Percentiles rank a stretch among this genome's conserved stretches.
Conservation (phyloP, 2,113 vertebrate genomes). For the Anguilla rostrata region DNA sequence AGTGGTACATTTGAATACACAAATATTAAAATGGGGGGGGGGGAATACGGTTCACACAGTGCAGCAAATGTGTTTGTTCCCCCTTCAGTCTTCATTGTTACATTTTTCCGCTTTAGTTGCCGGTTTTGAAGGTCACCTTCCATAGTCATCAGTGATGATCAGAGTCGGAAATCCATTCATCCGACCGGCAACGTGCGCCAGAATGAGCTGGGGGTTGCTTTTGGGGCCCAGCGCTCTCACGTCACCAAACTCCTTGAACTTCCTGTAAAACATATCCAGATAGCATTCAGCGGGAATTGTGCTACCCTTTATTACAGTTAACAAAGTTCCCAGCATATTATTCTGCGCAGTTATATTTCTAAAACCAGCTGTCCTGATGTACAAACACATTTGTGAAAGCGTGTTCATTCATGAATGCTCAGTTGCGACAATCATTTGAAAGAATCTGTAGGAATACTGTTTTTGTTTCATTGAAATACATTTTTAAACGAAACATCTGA, state of each 20-base stretch:
- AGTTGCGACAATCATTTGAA: too few species aligned
- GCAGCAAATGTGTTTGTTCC: not conserved
- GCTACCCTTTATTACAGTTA: not conserved
- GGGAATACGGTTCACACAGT: not conserved
- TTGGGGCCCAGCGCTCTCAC: not conserved
- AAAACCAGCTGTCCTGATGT: too few species aligned
- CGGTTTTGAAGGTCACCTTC: not conserved
- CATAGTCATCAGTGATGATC: not conserved
- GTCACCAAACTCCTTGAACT: conserved; percentile 2
- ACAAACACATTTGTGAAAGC: too few species aligned
- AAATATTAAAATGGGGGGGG: not conserved
- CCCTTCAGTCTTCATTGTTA: not conserved
- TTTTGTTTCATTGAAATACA: not conserved
- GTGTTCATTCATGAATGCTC: too few species aligned
- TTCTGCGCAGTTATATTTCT: not conserved
- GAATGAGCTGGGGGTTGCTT: not conserved
- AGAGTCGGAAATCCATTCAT: not conserved
- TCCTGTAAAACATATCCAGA: not conserved
- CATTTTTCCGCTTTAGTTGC: not conserved
- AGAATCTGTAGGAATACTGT: too few species aligned
- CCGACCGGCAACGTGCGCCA: not conserved
- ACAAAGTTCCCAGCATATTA: too few species aligned
- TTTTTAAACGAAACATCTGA: not conserved
- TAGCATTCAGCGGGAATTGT: not conserved
- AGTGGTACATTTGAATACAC: not conserved